Evolutionary conservation across 2,888 invertebrate genomes (phyloP).

Genomic region (Slavum lentiscoides): DNA sequence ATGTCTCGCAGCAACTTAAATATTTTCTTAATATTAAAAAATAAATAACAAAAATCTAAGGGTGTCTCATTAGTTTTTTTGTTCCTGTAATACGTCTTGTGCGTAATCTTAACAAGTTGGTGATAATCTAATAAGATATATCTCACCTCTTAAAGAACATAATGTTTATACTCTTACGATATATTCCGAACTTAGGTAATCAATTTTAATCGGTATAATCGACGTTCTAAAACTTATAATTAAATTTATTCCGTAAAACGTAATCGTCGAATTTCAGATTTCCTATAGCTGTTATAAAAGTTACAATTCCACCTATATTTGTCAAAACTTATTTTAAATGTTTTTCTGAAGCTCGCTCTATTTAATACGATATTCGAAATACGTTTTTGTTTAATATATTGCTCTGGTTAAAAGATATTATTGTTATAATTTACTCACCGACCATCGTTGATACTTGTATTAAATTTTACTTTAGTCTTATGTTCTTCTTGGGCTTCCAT

Average conservation of each 20-base stretch:
- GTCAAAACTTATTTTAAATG: background rate
- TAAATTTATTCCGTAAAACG: background rate
- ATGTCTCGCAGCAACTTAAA: too few species aligned
- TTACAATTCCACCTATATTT: background rate
- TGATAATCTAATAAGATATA: too few species aligned
- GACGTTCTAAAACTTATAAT: background rate
- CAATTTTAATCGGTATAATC: background rate
- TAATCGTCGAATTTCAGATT: background rate
- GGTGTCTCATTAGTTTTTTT: background rate
- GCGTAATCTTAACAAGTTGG: too few species aligned
- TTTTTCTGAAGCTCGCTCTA: background rate
- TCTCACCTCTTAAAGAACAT: background rate
- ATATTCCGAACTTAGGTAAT: background rate
- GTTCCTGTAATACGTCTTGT: too few species aligned
- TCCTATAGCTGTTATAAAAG: background rate
- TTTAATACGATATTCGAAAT: background rate
- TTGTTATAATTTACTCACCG: conserved; percentile 62
- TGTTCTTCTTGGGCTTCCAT: conserved; percentile 64
- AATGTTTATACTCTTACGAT: background rate
- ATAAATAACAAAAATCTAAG: background rate
- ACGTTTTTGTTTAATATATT: background rate
- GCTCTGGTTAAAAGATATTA: background rate
- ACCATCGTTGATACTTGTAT: conserved; percentile 71
- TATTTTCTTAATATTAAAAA: too few species aligned
- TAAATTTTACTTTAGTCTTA: conserved; percentile 70